Evolutionary conservation across 1,140 invertebrate genomes (phyloP), one percentile per base, ranked within the genome.

Genomic region (Druon quercuslanigerum): DNA sequence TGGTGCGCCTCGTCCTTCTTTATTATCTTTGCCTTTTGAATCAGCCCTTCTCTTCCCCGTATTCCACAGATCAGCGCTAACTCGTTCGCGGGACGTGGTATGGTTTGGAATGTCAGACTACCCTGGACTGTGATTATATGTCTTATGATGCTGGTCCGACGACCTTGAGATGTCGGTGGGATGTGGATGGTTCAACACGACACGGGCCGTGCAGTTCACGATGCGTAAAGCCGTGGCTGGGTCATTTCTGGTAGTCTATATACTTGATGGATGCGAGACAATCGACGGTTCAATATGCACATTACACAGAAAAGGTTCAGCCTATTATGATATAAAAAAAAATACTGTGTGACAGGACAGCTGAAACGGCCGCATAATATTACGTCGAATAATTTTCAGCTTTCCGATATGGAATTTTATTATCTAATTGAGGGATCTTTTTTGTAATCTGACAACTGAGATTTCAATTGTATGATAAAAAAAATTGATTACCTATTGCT

Each of bases 51-150:
- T 75, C 79, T 74, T 70, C 74, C 72, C 54, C 73, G 50, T 76
- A 12, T 71, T 74, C 40, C 20, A 70, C 17, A 9, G n/a, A 60
- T 5, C 71, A 71, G 77, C 71, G 84, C 78, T 83, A 85, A 85
- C 76, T 84, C 70, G 46, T 73, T 84, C 78, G 81, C 84, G 81
- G 84, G 83, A 85, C 81, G 79, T 46, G 40, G 51, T 51, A 78
- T 76, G 80, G 79, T 84, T 84, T 78, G 78, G 72, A 79, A 81
- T 54, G 71, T 77, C 51, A 56, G 73, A 46, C 77, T 75, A 84
- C 73, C 46, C 51, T 71, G 33, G 57, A 50, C 54, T 51, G 54
- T 78, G 82, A 84, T 84, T 84, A 83, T 73, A 82, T 66, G 7
- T 66, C 82, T 79, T 75, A 33, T 72, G 74, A 76, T 66, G 60